A percentile compares a stretch with the other conserved stretches of the same genome.
Conservation (phyloP, 2,888 invertebrate species). For the Teinopalpus imperialis region DNA sequence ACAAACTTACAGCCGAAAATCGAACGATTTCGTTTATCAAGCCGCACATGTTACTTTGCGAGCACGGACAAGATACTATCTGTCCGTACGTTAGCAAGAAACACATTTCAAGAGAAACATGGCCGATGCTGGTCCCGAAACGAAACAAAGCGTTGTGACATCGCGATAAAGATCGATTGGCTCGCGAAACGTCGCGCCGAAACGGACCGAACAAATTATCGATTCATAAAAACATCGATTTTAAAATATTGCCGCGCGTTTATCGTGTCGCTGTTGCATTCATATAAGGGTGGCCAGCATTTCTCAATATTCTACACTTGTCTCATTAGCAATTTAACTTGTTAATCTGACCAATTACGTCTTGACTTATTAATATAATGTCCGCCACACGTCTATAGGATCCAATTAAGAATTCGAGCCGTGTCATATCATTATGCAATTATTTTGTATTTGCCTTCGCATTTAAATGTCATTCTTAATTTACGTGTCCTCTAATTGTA, state of each 20-base stretch:
- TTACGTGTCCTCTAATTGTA: too few species aligned
- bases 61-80: constrained; percentile 64
- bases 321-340: constrained; percentile 3
- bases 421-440: not conserved
- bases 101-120: constrained; percentile 79
- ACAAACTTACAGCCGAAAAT: constrained; percentile 41
- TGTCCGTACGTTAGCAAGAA: constrained; percentile 78
- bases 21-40: constrained; percentile 33
- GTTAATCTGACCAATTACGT: not conserved
- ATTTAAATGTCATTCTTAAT: too few species aligned
- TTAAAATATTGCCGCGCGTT: constrained; percentile 72
- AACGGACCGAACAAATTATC: constrained; percentile 79
- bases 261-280: constrained; percentile 68
- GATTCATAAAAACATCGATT: constrained; percentile 82
- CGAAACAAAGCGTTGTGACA: constrained; percentile 80
- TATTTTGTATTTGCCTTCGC: too few species aligned
- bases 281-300: constrained; percentile 59
- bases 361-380: not conserved
- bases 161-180: constrained; percentile 73
- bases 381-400: not conserved
- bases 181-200: constrained; percentile 77
- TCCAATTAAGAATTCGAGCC: not conserved
- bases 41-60: constrained; percentile 53
- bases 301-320: not conserved
- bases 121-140: constrained; percentile 72